Conservation (phyloP, 1,140 invertebrate genomes). For the Yoshiicerus persimilis region DNA sequence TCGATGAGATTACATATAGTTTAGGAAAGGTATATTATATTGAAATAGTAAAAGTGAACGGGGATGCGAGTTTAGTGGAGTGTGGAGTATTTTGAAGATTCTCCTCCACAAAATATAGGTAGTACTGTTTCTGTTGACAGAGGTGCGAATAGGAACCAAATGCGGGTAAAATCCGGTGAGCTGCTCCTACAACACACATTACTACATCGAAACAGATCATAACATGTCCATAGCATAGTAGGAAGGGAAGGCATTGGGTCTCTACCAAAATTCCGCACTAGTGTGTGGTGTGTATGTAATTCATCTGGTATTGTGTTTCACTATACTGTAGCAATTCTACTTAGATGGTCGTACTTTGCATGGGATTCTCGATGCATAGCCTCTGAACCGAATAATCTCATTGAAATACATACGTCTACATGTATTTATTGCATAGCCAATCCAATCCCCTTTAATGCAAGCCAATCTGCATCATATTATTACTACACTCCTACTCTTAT, state of each 20-base stretch:
- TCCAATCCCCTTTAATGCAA: not conserved
- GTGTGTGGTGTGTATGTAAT: not conserved
- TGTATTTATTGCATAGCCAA: not conserved
- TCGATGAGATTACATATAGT: not conserved
- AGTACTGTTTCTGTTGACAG: not conserved
- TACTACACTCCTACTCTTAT: not conserved
- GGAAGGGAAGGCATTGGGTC: not conserved
- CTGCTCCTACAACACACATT: not conserved
- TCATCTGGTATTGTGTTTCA: not conserved
- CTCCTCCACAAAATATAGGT: no score
- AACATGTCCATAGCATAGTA: not conserved
- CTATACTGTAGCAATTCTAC: not conserved
- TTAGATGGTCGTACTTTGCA: not conserved
- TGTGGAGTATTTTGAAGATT: not conserved
- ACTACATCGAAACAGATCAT: not conserved
- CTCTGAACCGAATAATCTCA: slow-evolving; percentile 2
- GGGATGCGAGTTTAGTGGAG: not conserved
- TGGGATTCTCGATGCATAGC: not conserved
- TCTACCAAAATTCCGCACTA: not conserved
- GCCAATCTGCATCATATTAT: not conserved
- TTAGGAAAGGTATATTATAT: not conserved
- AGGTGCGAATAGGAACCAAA: not conserved
- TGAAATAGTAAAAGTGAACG: not conserved
- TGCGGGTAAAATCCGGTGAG: not conserved
- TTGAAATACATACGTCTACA: slow-evolving; percentile 10